Conservation (phyloP, 1,140 invertebrate species). For the Pseudomyrmex gracilis region DNA sequence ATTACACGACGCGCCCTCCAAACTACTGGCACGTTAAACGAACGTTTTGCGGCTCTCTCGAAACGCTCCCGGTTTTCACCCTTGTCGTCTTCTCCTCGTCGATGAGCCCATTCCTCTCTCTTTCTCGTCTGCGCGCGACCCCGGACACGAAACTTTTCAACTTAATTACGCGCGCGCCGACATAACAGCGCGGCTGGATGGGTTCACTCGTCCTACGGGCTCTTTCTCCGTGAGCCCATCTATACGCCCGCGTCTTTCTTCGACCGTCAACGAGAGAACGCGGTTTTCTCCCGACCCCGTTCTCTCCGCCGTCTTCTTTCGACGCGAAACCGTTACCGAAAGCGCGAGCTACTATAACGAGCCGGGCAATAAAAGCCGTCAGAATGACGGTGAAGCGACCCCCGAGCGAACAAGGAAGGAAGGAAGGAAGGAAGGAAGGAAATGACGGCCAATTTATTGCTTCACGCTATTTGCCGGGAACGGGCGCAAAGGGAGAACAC, state of each 20-base stretch:
- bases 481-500: slow-evolving; percentile 12
- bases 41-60: slow-evolving; percentile 49
- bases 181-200: slow-evolving; percentile 39
- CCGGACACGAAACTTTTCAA: slow-evolving; percentile 56
- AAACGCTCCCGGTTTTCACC: neutral
- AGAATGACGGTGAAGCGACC: slow-evolving; percentile 51
- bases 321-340: slow-evolving; percentile 62
- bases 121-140: neutral
- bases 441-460: slow-evolving; percentile 64
- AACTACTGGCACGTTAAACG: slow-evolving; percentile 57
- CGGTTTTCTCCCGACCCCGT: neutral
- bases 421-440: slow-evolving; percentile 36
- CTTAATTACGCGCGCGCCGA: slow-evolving; percentile 59
- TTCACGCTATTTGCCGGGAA: slow-evolving; percentile 41
- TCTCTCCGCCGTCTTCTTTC: slow-evolving; percentile 29
- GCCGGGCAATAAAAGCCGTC: slow-evolving; percentile 60
- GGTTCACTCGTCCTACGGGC: neutral
- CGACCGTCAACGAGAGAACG: slow-evolving; percentile 8
- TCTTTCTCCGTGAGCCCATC: slow-evolving; percentile 16
- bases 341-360: slow-evolving; percentile 69
- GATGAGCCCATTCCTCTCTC: slow-evolving; percentile 28
- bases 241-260: slow-evolving; percentile 11
- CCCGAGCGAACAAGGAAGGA: slow-evolving; percentile 13
- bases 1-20: slow-evolving; percentile 17
- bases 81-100: neutral